Conservation (phyloP, 2,888 invertebrate genomes). For the Parasteatoda lunata region DNA sequence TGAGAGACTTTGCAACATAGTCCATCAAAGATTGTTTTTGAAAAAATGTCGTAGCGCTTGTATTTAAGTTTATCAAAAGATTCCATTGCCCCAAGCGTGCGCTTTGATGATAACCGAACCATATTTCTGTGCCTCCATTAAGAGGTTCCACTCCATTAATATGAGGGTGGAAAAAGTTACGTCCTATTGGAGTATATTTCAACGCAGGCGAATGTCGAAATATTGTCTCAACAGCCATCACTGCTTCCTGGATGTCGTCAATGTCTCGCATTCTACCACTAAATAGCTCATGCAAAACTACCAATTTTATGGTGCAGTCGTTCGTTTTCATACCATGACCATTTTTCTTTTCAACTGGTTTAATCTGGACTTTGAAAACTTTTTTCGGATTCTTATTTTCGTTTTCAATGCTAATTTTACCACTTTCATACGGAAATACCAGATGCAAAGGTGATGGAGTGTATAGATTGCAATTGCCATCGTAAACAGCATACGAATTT, state of each 20-base stretch:
- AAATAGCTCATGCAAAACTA: conserved; percentile 27
- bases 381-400: neutral
- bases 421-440: too few relatives aligned
- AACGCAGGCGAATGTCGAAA: conserved; percentile 38
- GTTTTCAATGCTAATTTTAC: too few relatives aligned
- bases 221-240: conserved; percentile 54
- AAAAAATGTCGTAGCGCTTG: conserved; percentile 47
- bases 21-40: conserved; percentile 21
- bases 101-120: conserved; percentile 65
- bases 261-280: neutral
- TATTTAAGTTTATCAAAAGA: conserved; percentile 61
- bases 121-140: conserved; percentile 40
- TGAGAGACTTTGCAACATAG: conserved; percentile 15
- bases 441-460: too few relatives aligned
- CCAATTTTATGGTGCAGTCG: conserved; percentile 30
- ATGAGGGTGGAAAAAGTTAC: conserved; percentile 39
- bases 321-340: too few relatives aligned
- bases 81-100: conserved; percentile 47
- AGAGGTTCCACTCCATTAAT: neutral
- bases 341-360: conserved; percentile 40
- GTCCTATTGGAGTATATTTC: conserved; percentile 34
- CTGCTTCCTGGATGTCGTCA: conserved; percentile 20
- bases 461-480: too few relatives aligned
- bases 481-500: too few relatives aligned
- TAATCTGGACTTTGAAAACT: conserved; percentile 13